These are phyloP conservation scores for Mythimna lalbum DNA, from an alignment of 2,888 invertebrate genomes.

Conservation along the genomic window DNA sequence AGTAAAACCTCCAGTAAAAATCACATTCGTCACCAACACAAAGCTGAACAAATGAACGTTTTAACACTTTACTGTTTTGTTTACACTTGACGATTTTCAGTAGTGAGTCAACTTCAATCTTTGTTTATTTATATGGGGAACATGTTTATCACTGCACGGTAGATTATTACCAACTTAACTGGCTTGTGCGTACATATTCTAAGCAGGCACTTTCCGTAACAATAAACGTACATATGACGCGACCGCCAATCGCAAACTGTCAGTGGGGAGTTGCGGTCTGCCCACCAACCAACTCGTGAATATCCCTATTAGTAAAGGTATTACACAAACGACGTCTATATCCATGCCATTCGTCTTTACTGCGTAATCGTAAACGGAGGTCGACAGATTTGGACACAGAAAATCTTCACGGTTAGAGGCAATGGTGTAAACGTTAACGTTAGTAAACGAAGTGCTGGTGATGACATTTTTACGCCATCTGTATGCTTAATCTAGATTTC, in stretches of 20 bases:
- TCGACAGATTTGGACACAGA: constrained; percentile 71
- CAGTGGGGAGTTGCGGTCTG: constrained; percentile 70
- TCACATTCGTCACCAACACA: constrained; percentile 57
- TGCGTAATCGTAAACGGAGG: constrained; percentile 76
- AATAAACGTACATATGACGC: constrained; percentile 77
- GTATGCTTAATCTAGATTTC: constrained; percentile 54
- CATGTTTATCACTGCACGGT: constrained; percentile 65
- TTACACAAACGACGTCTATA: constrained; percentile 77
- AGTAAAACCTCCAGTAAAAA: constrained; percentile 41
- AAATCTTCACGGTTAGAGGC: constrained; percentile 61
- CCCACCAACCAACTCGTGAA: constrained; percentile 76
- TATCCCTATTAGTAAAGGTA: constrained; percentile 81
- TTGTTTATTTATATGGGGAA: constrained; percentile 81
- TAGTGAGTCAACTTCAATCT: constrained; percentile 73
- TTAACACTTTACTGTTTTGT: constrained; percentile 53
- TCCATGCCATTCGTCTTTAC: constrained; percentile 76
- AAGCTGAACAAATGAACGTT: constrained; percentile 39
- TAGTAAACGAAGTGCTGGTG: constrained; percentile 51
- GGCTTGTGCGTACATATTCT: constrained; percentile 45
- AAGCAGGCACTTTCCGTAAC: constrained; percentile 52
- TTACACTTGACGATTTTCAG: constrained; percentile 60
- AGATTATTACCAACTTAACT: constrained; percentile 52
- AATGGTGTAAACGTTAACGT: constrained; percentile 55
- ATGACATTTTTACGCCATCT: constrained; percentile 53
- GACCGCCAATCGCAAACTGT: constrained; percentile 81